Conservation (phyloP, 2,113 vertebrate genomes). For the Nicator chloris region DNA sequence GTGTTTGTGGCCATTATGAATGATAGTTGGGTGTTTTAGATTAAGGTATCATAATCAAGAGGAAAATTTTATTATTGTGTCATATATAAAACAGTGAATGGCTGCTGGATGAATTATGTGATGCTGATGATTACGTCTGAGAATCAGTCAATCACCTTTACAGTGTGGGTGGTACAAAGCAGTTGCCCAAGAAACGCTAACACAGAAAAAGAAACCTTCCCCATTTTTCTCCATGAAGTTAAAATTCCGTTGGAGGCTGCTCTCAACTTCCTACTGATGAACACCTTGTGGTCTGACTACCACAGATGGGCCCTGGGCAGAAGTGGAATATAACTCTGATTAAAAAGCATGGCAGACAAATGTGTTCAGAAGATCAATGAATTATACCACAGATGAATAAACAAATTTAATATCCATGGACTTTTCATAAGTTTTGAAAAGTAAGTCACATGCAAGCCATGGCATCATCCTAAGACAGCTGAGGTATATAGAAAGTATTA, state of each 20-base stretch:
- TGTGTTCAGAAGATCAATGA: neutral
- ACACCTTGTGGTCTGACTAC: neutral
- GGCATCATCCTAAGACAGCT: neutral
- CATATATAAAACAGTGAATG: neutral
- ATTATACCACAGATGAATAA: neutral
- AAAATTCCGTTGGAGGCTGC: neutral
- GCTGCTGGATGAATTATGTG: neutral
- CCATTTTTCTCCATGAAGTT: neutral
- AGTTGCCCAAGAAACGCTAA: neutral
- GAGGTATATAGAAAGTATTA: neutral
- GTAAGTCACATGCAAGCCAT: neutral
- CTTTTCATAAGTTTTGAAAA: neutral
- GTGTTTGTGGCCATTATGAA: neutral
- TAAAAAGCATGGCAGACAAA: neutral
- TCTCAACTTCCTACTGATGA: neutral
- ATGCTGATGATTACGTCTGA: too few relatives aligned
- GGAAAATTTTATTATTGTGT: neutral
- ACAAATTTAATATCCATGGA: neutral
- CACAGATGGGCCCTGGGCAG: neutral
- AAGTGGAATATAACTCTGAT: neutral
- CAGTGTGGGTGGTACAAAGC: neutral
- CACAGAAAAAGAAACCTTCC: neutral
- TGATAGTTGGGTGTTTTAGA: neutral
- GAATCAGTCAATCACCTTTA: neutral
- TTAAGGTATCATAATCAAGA: neutral